These are phyloP conservation scores for Oscarella lobularis DNA, from an alignment of 37 sponge, comb jelly and placozoan species.

Conservation along the genomic window DNA sequence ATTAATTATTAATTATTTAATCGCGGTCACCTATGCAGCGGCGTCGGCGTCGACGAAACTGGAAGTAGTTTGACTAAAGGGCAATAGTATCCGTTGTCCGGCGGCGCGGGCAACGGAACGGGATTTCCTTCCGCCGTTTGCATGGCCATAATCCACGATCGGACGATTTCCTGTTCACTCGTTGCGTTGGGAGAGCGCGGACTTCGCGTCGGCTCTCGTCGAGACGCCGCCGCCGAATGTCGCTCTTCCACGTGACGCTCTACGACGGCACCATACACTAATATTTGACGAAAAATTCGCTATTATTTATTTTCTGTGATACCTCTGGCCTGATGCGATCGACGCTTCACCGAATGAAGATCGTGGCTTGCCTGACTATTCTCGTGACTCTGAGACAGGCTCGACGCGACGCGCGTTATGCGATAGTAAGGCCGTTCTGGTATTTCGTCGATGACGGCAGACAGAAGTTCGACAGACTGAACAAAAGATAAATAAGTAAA, in stretches of 20 bases:
- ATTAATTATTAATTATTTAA: background rate
- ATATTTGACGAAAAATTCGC: no score
- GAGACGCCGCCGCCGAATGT: no score
- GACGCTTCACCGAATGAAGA: background rate
- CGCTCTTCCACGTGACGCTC: no score
- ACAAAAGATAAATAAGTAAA: background rate
- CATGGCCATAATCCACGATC: constrained; percentile 19
- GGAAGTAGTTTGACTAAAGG: background rate
- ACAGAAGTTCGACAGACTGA: constrained; percentile 51
- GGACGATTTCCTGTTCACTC: constrained; percentile 26
- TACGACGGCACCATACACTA: no score
- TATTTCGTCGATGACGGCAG: constrained; percentile 19
- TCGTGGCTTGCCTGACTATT: background rate
- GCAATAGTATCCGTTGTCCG: constrained; percentile 14
- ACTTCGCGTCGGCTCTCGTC: no score
- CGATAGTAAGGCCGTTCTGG: constrained; percentile 36
- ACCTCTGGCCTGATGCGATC: no score
- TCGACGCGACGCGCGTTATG: background rate
- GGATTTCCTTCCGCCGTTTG: constrained; percentile 14
- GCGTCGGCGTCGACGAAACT: background rate
- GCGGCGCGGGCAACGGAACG: constrained; percentile 43
- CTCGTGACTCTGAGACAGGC: background rate
- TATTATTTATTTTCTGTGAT: no score
- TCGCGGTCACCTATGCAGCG: constrained; percentile 21
- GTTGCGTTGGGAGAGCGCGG: background rate